Evolutionary conservation across 2,797 vertebrate genomes (phyloP).

Genomic region (Clarias fuscus): DNA sequence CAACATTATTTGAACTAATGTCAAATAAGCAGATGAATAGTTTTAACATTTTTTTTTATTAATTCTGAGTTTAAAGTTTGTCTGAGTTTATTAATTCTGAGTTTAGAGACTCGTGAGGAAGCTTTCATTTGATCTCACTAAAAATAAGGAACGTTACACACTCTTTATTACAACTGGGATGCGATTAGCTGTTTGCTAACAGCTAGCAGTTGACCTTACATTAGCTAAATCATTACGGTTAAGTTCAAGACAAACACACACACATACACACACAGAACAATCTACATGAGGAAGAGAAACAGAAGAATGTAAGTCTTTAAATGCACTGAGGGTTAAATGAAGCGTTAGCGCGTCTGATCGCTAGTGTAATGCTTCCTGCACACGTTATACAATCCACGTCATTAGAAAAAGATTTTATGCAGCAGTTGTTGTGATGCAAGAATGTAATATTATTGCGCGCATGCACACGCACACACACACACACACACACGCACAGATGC

Average conservation of each 20-base stretch:
- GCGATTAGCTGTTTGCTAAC: background rate
- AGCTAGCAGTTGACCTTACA: background rate
- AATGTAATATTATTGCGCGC: background rate
- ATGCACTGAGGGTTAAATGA: background rate
- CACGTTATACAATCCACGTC: background rate
- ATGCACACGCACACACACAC: background rate
- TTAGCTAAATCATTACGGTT: background rate
- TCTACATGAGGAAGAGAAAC: background rate
- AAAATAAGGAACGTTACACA: background rate
- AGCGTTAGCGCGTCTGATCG: background rate
- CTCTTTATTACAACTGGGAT: background rate
- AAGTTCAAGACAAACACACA: background rate
- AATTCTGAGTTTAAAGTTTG: too few relatives aligned
- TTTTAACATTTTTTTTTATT: too few relatives aligned
- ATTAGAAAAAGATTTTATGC: background rate
- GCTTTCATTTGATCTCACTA: background rate
- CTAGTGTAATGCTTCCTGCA: background rate
- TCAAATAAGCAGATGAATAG: too few relatives aligned
- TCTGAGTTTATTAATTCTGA: too few relatives aligned
- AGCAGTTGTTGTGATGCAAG: background rate
- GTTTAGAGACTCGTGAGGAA: background rate
- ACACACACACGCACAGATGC: background rate
- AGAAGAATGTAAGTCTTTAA: background rate
- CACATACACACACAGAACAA: background rate
- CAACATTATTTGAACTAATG: background rate